A percentile compares a stretch with the other conserved stretches of the same genome.
Conservation (phyloP, 2,888 invertebrate species). For the Rhynchonema sp. region DNA sequence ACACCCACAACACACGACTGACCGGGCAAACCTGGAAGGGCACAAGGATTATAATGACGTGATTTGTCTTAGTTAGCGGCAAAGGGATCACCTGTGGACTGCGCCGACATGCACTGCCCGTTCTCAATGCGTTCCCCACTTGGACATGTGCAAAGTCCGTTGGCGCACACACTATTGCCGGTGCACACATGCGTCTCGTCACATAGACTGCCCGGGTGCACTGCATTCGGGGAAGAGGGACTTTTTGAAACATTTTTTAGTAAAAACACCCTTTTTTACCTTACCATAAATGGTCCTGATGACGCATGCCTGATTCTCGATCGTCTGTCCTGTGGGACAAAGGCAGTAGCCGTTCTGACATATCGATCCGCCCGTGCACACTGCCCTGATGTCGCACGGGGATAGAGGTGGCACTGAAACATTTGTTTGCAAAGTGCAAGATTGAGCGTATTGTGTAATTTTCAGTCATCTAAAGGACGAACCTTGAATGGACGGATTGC, state of each 20-base stretch:
- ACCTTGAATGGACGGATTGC: not conserved
- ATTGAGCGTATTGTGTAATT: not conserved
- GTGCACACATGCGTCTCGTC: not conserved
- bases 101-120: not conserved
- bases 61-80: no score
- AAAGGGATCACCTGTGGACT: not conserved
- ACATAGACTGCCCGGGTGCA: conserved; percentile 7
- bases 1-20: not conserved
- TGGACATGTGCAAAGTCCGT: conserved; percentile 2
- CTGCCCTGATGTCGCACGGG: not conserved
- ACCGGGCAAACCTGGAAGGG: not conserved
- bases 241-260: no score
- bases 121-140: not conserved
- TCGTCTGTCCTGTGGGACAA: conserved; percentile 16
- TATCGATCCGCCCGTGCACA: conserved; percentile 21
- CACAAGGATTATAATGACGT: no score
- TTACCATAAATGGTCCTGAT: not conserved
- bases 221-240: not conserved
- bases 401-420: not conserved
- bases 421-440: not conserved
- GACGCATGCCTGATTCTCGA: not conserved
- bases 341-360: conserved; percentile 22
- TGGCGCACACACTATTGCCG: not conserved
- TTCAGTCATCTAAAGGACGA: no score
- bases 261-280: not conserved